Evolutionary conservation across 2,113 vertebrate species (phyloP).

Genomic region (Aix galericulata): DNA sequence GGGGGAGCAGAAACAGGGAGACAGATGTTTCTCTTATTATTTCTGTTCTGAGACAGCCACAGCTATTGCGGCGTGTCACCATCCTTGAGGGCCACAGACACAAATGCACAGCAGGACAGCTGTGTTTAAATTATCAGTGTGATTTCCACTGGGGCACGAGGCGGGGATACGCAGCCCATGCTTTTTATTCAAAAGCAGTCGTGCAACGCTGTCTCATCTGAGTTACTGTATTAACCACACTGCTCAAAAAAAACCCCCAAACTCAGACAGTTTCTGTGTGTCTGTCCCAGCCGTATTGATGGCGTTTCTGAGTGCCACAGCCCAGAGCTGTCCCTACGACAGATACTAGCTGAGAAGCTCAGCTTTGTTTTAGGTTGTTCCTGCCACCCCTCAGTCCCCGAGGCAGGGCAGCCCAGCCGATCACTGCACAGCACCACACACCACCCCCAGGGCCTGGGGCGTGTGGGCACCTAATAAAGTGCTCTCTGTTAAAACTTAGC

Average conservation of each 20-base stretch:
- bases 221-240: background rate
- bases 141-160: background rate
- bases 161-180: background rate
- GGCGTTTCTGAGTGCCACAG: background rate
- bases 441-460: background rate
- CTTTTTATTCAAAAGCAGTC: background rate
- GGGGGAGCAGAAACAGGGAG: constrained; percentile 18
- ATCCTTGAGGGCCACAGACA: background rate
- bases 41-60: constrained; percentile 37
- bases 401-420: background rate
- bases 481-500: background rate
- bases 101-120: constrained; percentile 12
- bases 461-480: accelerated
- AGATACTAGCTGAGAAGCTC: background rate
- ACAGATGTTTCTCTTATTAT: constrained; percentile 62
- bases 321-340: background rate
- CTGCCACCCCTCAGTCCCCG: background rate
- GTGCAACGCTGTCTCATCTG: background rate
- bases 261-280: background rate
- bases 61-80: background rate
- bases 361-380: accelerated
- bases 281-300: background rate
- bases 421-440: background rate
- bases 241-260: background rate
- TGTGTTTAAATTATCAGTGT: constrained; percentile 13